phyloP scores from a whole-genome alignment of 2,888 invertebrate genomes.

The Neoascia interrupta region DNA sequence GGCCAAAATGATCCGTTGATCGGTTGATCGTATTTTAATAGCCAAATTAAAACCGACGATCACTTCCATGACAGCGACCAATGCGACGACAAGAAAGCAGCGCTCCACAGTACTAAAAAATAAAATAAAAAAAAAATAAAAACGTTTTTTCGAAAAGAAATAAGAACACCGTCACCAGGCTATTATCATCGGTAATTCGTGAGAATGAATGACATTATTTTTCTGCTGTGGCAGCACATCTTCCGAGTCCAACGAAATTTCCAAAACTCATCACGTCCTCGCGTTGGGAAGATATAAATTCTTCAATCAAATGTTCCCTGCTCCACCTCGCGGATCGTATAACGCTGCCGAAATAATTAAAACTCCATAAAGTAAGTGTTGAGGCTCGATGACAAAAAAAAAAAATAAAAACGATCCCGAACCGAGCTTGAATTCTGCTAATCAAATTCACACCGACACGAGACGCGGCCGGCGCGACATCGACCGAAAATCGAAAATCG shows the following conservation, averaged over 20 bases:
- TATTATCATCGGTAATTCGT: constrained; percentile 63
- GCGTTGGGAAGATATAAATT: constrained; percentile 51
- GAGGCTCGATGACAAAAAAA: too few relatives aligned
- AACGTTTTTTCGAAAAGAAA: neutral
- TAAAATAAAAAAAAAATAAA: constrained; percentile 2
- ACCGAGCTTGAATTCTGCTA: constrained; percentile 5
- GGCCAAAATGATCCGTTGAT: constrained; percentile 45
- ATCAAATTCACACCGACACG: constrained; percentile 57
- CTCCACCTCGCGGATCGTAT: too few relatives aligned
- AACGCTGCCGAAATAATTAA: constrained; percentile 65
- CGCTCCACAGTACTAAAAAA: too few relatives aligned
- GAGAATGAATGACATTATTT: constrained; percentile 45
- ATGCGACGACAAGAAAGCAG: neutral
- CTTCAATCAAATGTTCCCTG: constrained; percentile 39
- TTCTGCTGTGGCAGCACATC: neutral
- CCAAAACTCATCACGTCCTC: constrained; percentile 57
- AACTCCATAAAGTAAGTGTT: constrained; percentile 57
- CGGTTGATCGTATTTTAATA: constrained; percentile 67
- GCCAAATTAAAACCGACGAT: constrained; percentile 51
- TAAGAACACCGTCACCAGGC: neutral
- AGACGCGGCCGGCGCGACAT: neutral
- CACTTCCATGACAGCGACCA: neutral
- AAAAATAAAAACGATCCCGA: neutral
- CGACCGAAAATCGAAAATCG: constrained; percentile 14
- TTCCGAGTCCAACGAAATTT: constrained; percentile 22